Evolutionary conservation across 2,888 invertebrate genomes (phyloP), one percentile per base, ranked within the genome.

Genomic region (Euphydryas editha): DNA sequence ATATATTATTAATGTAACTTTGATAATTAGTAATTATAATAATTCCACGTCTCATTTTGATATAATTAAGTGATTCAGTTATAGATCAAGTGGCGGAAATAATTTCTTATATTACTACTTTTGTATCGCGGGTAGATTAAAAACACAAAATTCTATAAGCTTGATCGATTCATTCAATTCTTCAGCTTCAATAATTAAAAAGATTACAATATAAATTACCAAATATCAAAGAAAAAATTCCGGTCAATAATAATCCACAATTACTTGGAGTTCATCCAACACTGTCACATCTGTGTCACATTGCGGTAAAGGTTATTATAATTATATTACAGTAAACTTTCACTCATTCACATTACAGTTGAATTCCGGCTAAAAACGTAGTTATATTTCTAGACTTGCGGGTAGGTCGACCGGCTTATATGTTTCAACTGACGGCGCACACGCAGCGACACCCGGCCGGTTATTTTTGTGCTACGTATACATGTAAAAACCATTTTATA

Each of bases 381-480:
- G 51, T 62, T 65, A 46, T 68, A 68, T 68, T 66, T 59, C 58
- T 57, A 60, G 64, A 66, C 47, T 67, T 71, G 71, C 74, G 74
- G 73, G 77, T 72, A 71, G 69, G 71, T 73, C 67, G 69, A 70
- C 72, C 77, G 76, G 74, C 75, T 78, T 73, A 73, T 70, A 61
- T 70, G 62, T 73, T 67, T 65, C 69, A 62, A 81, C 82, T 81
- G 81, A 75, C 74, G 62, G 74, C 78, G 75, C 75, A 70, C 66
- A 73, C 75, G 79, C 78, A 76, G 82, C 87, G 83, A 81, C 83
- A 83, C 92, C 92, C 92, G 90, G 92, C 85, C 81, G 80, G 85
- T 87, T 92, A 92, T 92, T 92, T 92, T 88, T 73, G 91, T 91
- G 87, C 92, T 90, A 85, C 85, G 86, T 60, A 86, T 87, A 87